Evolutionary conservation across 2,113 vertebrate species (phyloP), one percentile per base, ranked within the genome.

Genomic region (Atlantisia rogersi): DNA sequence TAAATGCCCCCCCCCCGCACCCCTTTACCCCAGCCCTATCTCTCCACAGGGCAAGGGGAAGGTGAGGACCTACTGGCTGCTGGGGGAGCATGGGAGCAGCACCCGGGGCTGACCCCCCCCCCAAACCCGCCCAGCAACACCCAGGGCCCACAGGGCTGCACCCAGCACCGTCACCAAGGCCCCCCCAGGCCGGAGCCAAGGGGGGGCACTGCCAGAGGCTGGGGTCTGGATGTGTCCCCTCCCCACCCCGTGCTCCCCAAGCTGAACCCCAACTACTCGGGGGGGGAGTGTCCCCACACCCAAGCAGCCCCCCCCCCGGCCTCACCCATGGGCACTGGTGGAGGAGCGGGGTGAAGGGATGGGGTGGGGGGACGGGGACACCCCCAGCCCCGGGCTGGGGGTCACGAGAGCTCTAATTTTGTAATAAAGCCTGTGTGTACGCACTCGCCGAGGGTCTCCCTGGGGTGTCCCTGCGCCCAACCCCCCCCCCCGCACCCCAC

Each of bases 31-130:
- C n/a, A n/a, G n/a, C 6, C 59, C 56, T 28, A 40, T 59, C 46
- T 71, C 56, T 48, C 82, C 40, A 15, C 87, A 98, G 97, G 99
- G 99, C 20, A 99, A 99, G 93, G 99, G 99, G n/a, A 97, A 97
- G 69, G 98, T 99, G 96, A 98, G 97, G 86, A 99, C 99, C 1
- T 99, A 98, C 96, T 99, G 99, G 99, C 98, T 99, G 37, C 92
- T 98, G 42, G 98, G 98, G 2, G 98, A 99, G 92, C 93, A 94
- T 19, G 87, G 70, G 18, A 80, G 71, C 40, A 92, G 95, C 92
- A 96, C 94, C 13, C 91, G 94, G n/a, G 97, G 95, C 32, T 97
- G 96, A 96, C 60, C 62, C 31, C 65, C 50, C 50, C 50, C 48
- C 48, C 48, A 48, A 40, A 95, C 59, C 64, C 31, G 24, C 63